Evolutionary conservation across 2,888 invertebrate genomes (phyloP).

Genomic region (Torymus auratus): DNA sequence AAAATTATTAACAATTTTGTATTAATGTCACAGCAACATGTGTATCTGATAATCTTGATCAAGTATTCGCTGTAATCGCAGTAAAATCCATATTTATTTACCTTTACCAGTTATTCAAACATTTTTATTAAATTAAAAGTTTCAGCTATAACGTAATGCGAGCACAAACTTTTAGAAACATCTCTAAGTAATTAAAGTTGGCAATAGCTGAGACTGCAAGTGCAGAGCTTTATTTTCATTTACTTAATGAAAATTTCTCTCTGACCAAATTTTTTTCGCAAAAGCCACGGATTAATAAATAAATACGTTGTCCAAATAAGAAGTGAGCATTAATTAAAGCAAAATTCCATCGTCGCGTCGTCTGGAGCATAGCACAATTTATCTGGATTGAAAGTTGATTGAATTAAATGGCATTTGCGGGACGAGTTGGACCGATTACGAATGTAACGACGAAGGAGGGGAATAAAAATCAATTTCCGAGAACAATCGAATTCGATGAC

Average conservation of each 20-base stretch:
- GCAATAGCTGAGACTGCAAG: conserved; percentile 1
- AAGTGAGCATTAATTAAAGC: conserved; percentile 36
- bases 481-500: conserved; percentile 28
- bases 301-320: conserved; percentile 4
- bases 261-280: neutral
- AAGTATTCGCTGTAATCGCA: too few relatives aligned
- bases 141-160: neutral
- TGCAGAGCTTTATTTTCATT: conserved; percentile 23
- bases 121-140: conserved; percentile 39
- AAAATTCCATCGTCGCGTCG: conserved; percentile 18
- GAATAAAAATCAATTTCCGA: conserved; percentile 31
- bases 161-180: conserved; percentile 14
- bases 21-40: too few relatives aligned
- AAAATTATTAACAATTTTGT: too few relatives aligned
- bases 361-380: conserved; percentile 28
- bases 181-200: conserved; percentile 44
- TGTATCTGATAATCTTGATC: too few relatives aligned
- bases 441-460: conserved; percentile 8
- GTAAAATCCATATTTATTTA: too few relatives aligned
- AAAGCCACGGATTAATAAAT: conserved; percentile 11
- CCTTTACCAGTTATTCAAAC: neutral
- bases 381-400: conserved; percentile 30
- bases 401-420: conserved; percentile 37
- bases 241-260: conserved; percentile 40
- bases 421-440: neutral